Conservation (phyloP, 1,140 invertebrate genomes). For the Nilaparvata lugens region DNA sequence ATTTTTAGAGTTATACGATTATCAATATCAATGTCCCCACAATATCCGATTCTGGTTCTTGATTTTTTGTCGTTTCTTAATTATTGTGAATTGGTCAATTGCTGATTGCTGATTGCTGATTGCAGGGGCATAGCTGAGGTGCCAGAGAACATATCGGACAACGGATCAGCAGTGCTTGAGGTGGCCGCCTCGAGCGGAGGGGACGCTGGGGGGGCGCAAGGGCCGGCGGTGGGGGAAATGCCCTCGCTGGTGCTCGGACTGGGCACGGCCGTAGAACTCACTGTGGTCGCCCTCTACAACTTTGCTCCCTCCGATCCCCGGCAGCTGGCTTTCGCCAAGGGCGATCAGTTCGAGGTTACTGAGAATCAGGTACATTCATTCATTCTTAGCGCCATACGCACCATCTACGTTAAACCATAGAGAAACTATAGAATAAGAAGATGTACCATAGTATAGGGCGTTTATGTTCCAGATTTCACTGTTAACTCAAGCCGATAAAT, state of each 20-base stretch:
- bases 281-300: constrained; percentile 49
- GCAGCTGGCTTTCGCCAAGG: constrained; percentile 58
- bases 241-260: constrained; percentile 32
- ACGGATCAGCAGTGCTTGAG: constrained; percentile 30
- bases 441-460: too few species aligned
- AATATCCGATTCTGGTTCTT: too few species aligned
- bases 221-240: constrained; percentile 31
- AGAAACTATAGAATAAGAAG: too few species aligned
- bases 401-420: too few species aligned
- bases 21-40: too few species aligned
- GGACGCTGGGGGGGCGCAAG: neutral
- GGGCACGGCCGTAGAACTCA: constrained; percentile 35
- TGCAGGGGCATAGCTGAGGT: constrained; percentile 59
- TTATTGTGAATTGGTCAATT: too few species aligned
- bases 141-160: constrained; percentile 53
- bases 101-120: too few species aligned
- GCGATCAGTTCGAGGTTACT: constrained; percentile 51
- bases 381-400: too few species aligned
- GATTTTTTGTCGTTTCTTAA: too few species aligned
- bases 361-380: constrained; percentile 45
- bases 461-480: too few species aligned
- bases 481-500: too few species aligned
- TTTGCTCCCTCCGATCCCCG: constrained; percentile 57
- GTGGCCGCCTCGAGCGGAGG: neutral
- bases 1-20: too few species aligned